Percentiles rank a stretch among this genome's conserved stretches.
phyloP scores from a whole-genome alignment of 2,113 vertebrate genomes.

The Calypte anna region DNA sequence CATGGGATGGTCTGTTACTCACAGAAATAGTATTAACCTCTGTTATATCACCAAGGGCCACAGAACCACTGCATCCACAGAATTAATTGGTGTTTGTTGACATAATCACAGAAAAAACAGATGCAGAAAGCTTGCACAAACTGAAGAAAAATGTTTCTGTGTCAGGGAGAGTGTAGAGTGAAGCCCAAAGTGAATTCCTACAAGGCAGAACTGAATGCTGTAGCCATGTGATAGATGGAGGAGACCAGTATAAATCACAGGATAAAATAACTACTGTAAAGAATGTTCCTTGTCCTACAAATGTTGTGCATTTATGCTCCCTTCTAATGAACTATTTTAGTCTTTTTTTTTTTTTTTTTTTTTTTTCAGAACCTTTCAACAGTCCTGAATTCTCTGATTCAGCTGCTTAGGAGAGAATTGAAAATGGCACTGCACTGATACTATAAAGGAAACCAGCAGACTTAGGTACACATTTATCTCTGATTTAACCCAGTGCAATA shows the following conservation, averaged over 20 bases:
- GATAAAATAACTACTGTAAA: slow-evolving; percentile 35
- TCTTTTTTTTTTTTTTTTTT: not conserved
- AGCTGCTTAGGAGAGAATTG: not conserved
- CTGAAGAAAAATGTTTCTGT: not conserved
- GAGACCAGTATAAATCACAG: slow-evolving; percentile 40
- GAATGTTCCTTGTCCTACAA: slow-evolving; percentile 38
- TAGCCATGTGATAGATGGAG: slow-evolving; percentile 26
- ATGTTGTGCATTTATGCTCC: slow-evolving; percentile 22
- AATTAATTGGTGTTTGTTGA: not conserved
- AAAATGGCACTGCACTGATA: not conserved
- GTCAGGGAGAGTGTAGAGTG: not conserved
- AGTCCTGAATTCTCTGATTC: slow-evolving; percentile 24
- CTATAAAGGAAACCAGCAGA: not conserved
- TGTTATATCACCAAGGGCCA: not conserved
- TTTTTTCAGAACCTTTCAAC: slow-evolving; percentile 26
- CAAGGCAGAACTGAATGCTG: slow-evolving; percentile 3
- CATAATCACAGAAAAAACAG: not conserved
- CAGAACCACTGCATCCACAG: not conserved
- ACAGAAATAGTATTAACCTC: not conserved
- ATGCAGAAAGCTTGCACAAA: not conserved
- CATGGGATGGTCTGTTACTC: not conserved
- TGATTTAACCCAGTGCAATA: not conserved
- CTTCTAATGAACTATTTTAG: slow-evolving; percentile 54
- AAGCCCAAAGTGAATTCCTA: slow-evolving; percentile 34
- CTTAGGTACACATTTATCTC: not conserved